Evolutionary conservation across 2,113 vertebrate species (phyloP), one percentile per base, ranked within the genome.

Genomic region (Phocoena sinus): DNA sequence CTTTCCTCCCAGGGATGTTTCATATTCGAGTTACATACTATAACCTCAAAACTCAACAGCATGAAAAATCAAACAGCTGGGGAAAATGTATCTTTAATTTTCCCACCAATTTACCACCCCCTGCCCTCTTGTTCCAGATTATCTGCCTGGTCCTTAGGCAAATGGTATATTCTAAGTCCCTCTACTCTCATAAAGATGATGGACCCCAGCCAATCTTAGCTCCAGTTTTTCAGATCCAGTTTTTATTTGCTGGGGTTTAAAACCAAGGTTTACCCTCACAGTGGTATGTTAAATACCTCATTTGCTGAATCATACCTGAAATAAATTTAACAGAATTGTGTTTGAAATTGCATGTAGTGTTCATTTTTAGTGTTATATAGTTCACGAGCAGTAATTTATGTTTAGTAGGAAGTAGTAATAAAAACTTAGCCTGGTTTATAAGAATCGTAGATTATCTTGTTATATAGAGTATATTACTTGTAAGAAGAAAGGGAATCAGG

Each of bases 61-160:
- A 0, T 97, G 92, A 95, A 97, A 98, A 98, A 96, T 96, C 94
- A 89, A 97, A 97, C 89, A 97, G 93, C 87, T 95, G n/a, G 95
- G 89, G 92, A 94, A 97, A 97, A 97, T 94, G 90, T 92, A 70
- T 96, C 89, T 98, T 97, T 97, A 97, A 97, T 97, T 98, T 97
- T 88, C 71, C 91, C 71, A 94, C 62, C 62, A 62, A 82, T 97
- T 97, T 96, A 38, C 97, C 77, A 85, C 87, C 96, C 74, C 26
- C 82, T 92, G 94, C 76, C 84, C 95, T 95, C 80, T 95, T 96
- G 87, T 67, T 88, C n/a, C 58, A 83, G 95, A 93, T 90, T 91
- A 95, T 96, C 94, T 91, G 94, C 67, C 85, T 38, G 65, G 80
- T 80, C 97, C 80, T 92, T 90, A 95, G 84, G 97, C 83, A 95